Evolutionary conservation across 2,888 invertebrate genomes (phyloP), one percentile per base, ranked within the genome.

Genomic region (Cryptocephalus primarius): DNA sequence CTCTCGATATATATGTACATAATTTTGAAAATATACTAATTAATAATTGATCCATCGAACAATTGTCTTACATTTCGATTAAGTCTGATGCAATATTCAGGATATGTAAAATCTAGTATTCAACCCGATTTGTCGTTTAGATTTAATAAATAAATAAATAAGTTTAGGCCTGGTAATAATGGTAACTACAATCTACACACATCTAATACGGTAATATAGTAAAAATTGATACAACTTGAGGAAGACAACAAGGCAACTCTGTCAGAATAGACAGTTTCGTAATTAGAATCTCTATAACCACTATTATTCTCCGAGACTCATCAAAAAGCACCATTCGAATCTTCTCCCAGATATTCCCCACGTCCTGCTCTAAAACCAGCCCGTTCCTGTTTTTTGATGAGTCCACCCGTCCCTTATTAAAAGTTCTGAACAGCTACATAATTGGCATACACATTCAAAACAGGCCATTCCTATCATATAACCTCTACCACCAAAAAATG

Each of bases 241-340:
- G 66, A 67, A 67, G 66, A 67, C 66, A 62, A 64, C 62, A 67
- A 67, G 66, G 66, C 66, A 65, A 62, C 54, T 60, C 55, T 60
- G 56, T 56, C 43, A 41, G 44, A 44, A 46, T 52, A 51, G 49
- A 46, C 48, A 45, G 12, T 50, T 36, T n/a, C 11, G n/a, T 12
- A 12, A 36, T 36, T 36, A 36, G 12, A 36, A 11, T 11, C 36
- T 36, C 6, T 36, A 12, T 36, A n/a, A 4, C 12, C 12, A 12
- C 11, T 36, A 4, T 36, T 36, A 4, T 36, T 36, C 12, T 36
- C 36, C 6, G 22, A 22, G 22, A 22, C 22, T 22, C 22, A 22
- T 22, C 22, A 22, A 22, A 22, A 22, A 22, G 22, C 22, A 22
- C 6, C 22, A 2, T 22, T 22, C 22, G 22, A 22, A 22, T 22